Conservation (phyloP, 1,140 invertebrate genomes). For the Ostrea denselamellosa region DNA sequence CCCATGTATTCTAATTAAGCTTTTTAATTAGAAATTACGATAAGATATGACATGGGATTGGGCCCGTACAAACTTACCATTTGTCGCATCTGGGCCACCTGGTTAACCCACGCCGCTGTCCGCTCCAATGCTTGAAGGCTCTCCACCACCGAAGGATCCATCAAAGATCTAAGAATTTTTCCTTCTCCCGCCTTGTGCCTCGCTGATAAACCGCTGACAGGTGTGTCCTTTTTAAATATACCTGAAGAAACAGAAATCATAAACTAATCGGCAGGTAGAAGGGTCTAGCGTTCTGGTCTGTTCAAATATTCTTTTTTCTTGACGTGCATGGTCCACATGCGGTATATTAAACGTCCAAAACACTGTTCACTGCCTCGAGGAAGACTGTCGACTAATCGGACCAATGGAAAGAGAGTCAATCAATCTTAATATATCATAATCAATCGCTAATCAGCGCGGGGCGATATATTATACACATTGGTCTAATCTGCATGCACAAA, state of each 20-base stretch:
- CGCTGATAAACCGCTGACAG: background rate
- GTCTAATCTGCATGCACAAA: background rate
- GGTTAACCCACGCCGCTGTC: conserved; percentile 7
- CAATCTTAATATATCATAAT: conserved; percentile 37
- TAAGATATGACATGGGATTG: too few relatives aligned
- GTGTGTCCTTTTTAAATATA: background rate
- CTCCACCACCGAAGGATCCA: conserved; percentile 18
- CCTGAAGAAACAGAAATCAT: background rate
- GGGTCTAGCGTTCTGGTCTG: background rate
- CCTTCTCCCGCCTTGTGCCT: background rate
- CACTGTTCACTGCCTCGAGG: conserved; percentile 1
- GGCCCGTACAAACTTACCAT: background rate
- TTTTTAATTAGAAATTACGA: too few relatives aligned
- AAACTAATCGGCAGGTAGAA: background rate
- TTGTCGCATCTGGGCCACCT: conserved; percentile 13
- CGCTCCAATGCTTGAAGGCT: conserved; percentile 10
- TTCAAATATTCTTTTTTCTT: background rate
- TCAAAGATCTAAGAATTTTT: background rate
- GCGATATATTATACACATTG: conserved; percentile 8
- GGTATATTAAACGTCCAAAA: background rate
- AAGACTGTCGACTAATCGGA: background rate
- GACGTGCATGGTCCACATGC: conserved; percentile 6
- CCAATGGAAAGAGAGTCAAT: background rate
- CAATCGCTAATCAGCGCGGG: conserved; percentile 13
- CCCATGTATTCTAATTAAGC: too few relatives aligned